Percentiles rank a stretch among this genome's conserved stretches.
phyloP scores from a whole-genome alignment of 1,140 invertebrate species.

The Copidosoma floridanum region DNA sequence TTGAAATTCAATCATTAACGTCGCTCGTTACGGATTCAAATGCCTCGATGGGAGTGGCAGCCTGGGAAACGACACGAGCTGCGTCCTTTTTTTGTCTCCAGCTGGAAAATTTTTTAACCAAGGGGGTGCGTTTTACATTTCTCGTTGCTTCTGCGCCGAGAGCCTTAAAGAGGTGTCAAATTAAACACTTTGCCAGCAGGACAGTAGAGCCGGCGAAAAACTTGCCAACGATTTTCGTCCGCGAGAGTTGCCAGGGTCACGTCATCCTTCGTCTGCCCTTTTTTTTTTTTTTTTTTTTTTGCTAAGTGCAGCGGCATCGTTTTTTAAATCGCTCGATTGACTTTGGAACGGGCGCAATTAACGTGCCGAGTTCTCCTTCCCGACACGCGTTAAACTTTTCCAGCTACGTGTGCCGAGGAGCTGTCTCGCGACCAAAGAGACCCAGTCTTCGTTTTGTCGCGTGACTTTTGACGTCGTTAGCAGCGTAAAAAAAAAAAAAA shows the following conservation, averaged over 20 bases:
- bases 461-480: constrained; percentile 1
- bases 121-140: too few relatives aligned
- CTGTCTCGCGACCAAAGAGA: background rate
- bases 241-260: too few relatives aligned
- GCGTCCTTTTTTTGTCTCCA: too few relatives aligned
- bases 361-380: constrained; percentile 41
- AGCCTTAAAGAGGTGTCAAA: too few relatives aligned
- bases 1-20: constrained; percentile 35
- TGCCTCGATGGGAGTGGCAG: background rate
- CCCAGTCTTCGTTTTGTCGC: background rate
- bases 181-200: background rate
- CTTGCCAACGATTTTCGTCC: background rate
- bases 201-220: background rate
- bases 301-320: too few relatives aligned
- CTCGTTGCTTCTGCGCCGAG: too few relatives aligned
- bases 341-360: constrained; percentile 34
- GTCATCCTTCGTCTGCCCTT: too few relatives aligned
- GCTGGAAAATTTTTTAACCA: too few relatives aligned
- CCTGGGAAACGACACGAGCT: too few relatives aligned
- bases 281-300: background rate
- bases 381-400: constrained; percentile 34
- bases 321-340: background rate
- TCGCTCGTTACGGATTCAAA: background rate
- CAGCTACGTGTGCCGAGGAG: background rate
- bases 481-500: too few relatives aligned